Conservation (phyloP, 2,888 invertebrate species). For the Polymixis flavicincta region DNA sequence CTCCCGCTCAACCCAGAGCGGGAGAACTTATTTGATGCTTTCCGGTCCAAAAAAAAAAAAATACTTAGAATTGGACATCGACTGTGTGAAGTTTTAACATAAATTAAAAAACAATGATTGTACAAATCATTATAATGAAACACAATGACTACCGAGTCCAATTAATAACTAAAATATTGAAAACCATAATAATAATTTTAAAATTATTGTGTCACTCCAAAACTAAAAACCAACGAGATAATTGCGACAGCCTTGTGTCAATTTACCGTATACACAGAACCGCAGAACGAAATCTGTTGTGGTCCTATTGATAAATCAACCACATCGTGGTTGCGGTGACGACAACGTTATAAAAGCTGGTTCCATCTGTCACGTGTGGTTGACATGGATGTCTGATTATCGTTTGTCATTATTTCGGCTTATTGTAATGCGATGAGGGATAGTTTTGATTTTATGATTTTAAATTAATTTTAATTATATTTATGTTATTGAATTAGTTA, state of each 20-base stretch:
- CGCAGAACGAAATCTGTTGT: constrained; percentile 55
- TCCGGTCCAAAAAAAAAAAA: too few relatives aligned
- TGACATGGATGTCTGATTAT: constrained; percentile 8
- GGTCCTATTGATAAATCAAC: constrained; percentile 58
- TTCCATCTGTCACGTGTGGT: constrained; percentile 43
- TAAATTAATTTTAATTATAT: too few relatives aligned
- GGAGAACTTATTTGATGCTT: too few relatives aligned
- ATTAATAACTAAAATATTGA: neutral
- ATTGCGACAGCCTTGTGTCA: constrained; percentile 12
- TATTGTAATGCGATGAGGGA: neutral
- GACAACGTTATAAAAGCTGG: constrained; percentile 36
- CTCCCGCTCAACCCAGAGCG: too few relatives aligned
- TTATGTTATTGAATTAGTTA: too few relatives aligned
- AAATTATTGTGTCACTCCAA: neutral
- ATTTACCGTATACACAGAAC: constrained; percentile 29
- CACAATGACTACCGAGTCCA: neutral
- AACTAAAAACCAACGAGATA: constrained; percentile 11
- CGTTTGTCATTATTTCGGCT: neutral
- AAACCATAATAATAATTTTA: neutral
- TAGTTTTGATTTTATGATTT: too few relatives aligned
- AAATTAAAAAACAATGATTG: neutral
- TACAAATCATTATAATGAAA: neutral
- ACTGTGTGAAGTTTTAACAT: neutral
- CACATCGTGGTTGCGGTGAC: constrained; percentile 33
- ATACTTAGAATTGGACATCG: neutral